Evolutionary conservation across 2,797 vertebrate species (phyloP).

Genomic region (Holocentrus rufus): DNA sequence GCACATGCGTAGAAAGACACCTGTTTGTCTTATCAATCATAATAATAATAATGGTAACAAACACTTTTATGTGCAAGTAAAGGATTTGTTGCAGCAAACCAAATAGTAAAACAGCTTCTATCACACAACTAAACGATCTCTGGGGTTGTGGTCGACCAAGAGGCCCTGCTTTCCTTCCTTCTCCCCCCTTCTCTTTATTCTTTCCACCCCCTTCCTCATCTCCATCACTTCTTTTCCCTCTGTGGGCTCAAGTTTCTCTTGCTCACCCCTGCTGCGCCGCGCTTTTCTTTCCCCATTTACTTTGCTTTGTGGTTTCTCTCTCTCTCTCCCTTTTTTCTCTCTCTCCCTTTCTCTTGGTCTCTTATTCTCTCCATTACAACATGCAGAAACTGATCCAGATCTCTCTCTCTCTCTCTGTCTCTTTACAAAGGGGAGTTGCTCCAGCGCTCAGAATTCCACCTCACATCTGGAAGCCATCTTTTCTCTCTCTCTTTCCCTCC

Average conservation of each 20-base stretch:
- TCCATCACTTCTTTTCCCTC: constrained; percentile 33
- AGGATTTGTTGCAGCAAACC: background rate
- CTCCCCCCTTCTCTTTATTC: constrained; percentile 27
- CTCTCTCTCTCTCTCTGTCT: constrained; percentile 13
- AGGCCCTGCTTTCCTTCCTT: constrained; percentile 43
- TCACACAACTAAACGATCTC: constrained; percentile 24
- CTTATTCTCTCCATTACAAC: constrained; percentile 56
- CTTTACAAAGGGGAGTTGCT: constrained; percentile 37
- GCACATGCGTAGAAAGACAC: background rate
- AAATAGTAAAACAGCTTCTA: constrained; percentile 9
- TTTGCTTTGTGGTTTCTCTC: constrained; percentile 44
- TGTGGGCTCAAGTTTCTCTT: constrained; percentile 28
- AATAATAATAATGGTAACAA: too few relatives aligned
- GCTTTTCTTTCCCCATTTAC: constrained; percentile 30
- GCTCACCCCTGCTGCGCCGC: constrained; percentile 38
- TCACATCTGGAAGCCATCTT: constrained; percentile 80
- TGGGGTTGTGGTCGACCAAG: constrained; percentile 39
- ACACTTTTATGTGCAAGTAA: background rate
- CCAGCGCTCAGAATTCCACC: constrained; percentile 68
- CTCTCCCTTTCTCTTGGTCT: constrained; percentile 50
- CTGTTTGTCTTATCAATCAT: background rate
- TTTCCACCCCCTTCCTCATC: constrained; percentile 48
- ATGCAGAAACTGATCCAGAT: constrained; percentile 45
- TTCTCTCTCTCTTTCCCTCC: constrained; percentile 32
- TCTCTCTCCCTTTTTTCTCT: too few relatives aligned